phyloP scores from a whole-genome alignment of 2,797 vertebrate genomes.

The Euthynnus affinis region DNA sequence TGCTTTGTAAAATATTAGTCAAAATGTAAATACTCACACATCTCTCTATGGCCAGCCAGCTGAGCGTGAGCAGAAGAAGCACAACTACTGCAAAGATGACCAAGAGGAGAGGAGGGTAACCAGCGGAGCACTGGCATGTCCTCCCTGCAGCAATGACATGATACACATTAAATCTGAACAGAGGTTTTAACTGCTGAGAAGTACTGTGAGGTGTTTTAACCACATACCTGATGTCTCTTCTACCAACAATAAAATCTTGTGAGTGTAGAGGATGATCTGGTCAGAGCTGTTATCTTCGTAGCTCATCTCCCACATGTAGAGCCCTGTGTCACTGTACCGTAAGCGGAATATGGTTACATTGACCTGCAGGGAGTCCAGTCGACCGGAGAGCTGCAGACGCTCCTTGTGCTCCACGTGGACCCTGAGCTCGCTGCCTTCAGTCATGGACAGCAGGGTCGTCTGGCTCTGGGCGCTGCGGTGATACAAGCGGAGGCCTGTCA shows the following conservation, averaged over 20 bases:
- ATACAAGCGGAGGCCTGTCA: slow-evolving; percentile 68
- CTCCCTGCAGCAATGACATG: slow-evolving; percentile 38
- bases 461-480: slow-evolving; percentile 56
- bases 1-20: background rate
- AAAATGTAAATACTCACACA: slow-evolving; percentile 72
- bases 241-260: slow-evolving; percentile 70
- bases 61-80: slow-evolving; percentile 66
- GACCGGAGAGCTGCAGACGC: slow-evolving; percentile 62
- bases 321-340: slow-evolving; percentile 65
- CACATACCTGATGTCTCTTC: slow-evolving; percentile 67
- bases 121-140: slow-evolving; percentile 56
- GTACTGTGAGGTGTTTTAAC: background rate
- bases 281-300: slow-evolving; percentile 42
- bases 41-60: slow-evolving; percentile 55
- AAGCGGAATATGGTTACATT: slow-evolving; percentile 72
- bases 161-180: background rate
- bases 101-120: slow-evolving; percentile 67
- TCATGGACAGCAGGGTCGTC: slow-evolving; percentile 72
- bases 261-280: background rate
- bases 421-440: background rate
- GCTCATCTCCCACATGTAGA: slow-evolving; percentile 77
- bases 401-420: slow-evolving; percentile 26
- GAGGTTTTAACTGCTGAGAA: background rate
- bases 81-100: slow-evolving; percentile 62
- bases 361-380: slow-evolving; percentile 47